phyloP scores from a whole-genome alignment of 1,140 invertebrate species.

The Drosophila sp. region DNA sequence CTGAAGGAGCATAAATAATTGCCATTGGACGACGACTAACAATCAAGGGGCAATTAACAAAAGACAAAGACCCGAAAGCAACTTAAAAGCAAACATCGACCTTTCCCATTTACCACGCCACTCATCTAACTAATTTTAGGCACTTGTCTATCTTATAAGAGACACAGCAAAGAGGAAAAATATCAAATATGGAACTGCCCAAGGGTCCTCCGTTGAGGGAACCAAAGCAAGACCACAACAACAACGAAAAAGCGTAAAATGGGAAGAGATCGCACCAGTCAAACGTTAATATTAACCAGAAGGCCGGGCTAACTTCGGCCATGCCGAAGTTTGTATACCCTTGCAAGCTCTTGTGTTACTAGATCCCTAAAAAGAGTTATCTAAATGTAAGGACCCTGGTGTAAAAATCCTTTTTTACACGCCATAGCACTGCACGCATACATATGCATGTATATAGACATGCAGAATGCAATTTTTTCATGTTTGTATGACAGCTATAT shows the following conservation, averaged over 20 bases:
- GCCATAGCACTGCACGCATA: too few relatives aligned
- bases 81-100: constrained; percentile 26
- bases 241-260: constrained; percentile 10
- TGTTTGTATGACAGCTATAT: too few relatives aligned
- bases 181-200: neutral
- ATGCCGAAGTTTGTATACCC: too few relatives aligned
- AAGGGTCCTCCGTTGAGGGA: constrained; percentile 45
- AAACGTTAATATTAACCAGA: neutral
- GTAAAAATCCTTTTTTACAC: too few relatives aligned
- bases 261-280: neutral
- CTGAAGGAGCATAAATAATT: constrained; percentile 12
- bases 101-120: neutral
- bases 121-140: constrained; percentile 38
- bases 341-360: too few relatives aligned
- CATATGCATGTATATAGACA: too few relatives aligned
- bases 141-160: constrained; percentile 20
- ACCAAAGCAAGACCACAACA: constrained; percentile 32
- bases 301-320: too few relatives aligned
- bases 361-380: too few relatives aligned
- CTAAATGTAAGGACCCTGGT: too few relatives aligned
- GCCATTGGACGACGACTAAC: constrained; percentile 23
- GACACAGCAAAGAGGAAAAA: constrained; percentile 17
- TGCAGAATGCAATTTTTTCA: too few relatives aligned
- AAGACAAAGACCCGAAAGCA: constrained; percentile 33
- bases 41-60: constrained; percentile 47